Evolutionary conservation across 2,797 vertebrate species (phyloP).

Genomic region (Manis crassicaudata): DNA sequence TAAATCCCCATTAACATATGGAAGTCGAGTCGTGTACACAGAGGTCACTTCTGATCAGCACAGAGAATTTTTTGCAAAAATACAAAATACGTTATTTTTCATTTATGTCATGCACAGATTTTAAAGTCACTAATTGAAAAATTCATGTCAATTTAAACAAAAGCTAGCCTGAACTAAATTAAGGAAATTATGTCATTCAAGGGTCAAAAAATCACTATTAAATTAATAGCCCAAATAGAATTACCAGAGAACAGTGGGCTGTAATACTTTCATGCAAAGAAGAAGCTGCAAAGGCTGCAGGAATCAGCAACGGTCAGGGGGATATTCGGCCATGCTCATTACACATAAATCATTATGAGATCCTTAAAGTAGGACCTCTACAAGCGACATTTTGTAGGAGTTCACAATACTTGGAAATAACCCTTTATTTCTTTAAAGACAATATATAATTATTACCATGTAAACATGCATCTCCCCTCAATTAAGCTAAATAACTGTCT

Average conservation of each 20-base stretch:
- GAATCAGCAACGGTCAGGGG: neutral
- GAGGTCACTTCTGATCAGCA: slow-evolving; percentile 37
- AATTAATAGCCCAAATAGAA: slow-evolving; percentile 38
- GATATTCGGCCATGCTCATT: neutral
- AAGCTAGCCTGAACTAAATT: neutral
- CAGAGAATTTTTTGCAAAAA: neutral
- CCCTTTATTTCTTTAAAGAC: neutral
- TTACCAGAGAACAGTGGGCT: neutral
- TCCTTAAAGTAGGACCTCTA: neutral
- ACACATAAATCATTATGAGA: neutral
- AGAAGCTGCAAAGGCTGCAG: neutral
- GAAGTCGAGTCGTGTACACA: slow-evolving; percentile 38
- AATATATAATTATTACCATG: neutral
- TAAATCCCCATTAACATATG: slow-evolving; percentile 60
- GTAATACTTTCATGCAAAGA: neutral
- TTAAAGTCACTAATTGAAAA: slow-evolving; percentile 41
- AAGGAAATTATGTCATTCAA: slow-evolving; percentile 28
- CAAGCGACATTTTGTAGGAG: neutral
- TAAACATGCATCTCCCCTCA: neutral
- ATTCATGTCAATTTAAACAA: neutral
- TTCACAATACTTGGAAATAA: slow-evolving; percentile 14
- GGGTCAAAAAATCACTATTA: neutral
- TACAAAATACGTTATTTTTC: slow-evolving; percentile 28
- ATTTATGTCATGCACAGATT: slow-evolving; percentile 6
- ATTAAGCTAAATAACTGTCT: neutral